Percentiles rank a stretch among this genome's conserved stretches.
phyloP scores from a whole-genome alignment of 2,113 vertebrate genomes.

The Cyphomyrus discorhynchus region DNA sequence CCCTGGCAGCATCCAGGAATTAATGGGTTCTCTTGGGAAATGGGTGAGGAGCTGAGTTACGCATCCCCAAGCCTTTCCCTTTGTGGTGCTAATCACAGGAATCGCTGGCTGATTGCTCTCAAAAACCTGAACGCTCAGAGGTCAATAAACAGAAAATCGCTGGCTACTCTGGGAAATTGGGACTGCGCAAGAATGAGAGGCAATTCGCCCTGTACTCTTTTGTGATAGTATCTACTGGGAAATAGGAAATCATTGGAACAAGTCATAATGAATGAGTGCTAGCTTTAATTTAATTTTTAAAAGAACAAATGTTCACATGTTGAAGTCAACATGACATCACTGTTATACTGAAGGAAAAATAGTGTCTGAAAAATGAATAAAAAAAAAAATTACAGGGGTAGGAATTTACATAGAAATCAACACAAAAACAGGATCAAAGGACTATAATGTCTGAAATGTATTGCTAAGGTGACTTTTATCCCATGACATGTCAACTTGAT shows the following conservation, averaged over 20 bases:
- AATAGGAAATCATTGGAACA: neutral
- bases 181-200: neutral
- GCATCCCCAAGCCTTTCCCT: neutral
- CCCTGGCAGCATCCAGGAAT: neutral
- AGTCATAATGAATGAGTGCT: neutral
- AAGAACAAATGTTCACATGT: neutral
- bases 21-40: neutral
- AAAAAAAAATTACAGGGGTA: neutral
- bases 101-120: neutral
- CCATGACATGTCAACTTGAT: neutral
- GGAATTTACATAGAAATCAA: neutral
- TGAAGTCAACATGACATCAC: neutral
- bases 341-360: neutral
- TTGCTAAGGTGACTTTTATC: neutral
- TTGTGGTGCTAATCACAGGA: neutral
- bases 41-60: neutral
- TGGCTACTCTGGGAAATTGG: neutral
- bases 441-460: neutral
- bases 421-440: neutral
- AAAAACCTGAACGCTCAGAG: conserved; percentile 8
- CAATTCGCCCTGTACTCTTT: neutral
- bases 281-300: neutral
- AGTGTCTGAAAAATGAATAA: neutral
- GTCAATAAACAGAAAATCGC: conserved; percentile 2
- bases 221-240: conserved; percentile 10